Base-by-base conservation (phyloP, 2,888 invertebrate genomes). In the Diachrysia chrysitis region DNA sequence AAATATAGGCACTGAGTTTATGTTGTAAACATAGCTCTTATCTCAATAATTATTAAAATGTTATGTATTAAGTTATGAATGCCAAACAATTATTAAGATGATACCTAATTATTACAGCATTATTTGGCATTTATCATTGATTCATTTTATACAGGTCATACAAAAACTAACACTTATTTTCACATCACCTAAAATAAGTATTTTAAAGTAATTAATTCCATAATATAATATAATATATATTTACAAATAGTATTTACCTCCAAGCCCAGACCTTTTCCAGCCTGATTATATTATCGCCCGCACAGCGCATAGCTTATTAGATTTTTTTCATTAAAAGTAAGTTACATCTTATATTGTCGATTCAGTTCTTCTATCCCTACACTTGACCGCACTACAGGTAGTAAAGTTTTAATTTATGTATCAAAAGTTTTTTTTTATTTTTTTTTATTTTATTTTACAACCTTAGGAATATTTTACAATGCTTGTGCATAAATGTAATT, bases 21-120 rank as follows among this genome's bases (percentile, higher is more conserved):
- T 42, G 42, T 42, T 42, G 42, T 42, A 42, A n/a, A 42, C 42
- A 42, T n/a, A n/a, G 42, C 42, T 42, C 42, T n/a, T 42, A 42
- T 42, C 42, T n/a, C n/a, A 42, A 42, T 42, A n/a, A 42, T n/a
- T 42, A 42, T 42, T 42, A 42, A n/a, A 42, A n/a, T 16, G 5
- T 37, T 37, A 37, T 37, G 7, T 42, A 42, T n/a, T 42, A n/a
- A 42, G n/a, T n/a, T n/a, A n/a, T n/a, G 7, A n/a, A n/a, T 42
- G 42, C 42, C 16, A 42, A 42, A 42, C 42, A 42, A 42, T 42
- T 5, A 6, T n/a, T n/a, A n/a, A 42, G 42, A 42, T 42, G n/a
- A 42, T n/a, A 42, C 4, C 6, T 42, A n/a, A n/a, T 42, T n/a
- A 42, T 42, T n/a, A n/a, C n/a, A 14, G 42, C n/a, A 42, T 16